Evolutionary conservation across 1,140 invertebrate species (phyloP).

Genomic region (Leptonema lineaticorne): DNA sequence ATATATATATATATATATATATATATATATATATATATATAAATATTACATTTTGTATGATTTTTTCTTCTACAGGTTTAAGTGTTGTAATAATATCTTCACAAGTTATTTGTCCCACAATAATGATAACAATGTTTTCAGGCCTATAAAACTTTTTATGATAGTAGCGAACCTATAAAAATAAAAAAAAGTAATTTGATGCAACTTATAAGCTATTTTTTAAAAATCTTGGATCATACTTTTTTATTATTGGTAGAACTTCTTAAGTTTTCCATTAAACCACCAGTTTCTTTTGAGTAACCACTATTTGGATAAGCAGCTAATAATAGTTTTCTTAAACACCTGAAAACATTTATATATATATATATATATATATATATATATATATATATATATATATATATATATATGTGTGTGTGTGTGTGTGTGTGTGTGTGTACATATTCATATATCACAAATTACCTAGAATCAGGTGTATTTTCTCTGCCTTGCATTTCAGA

Average conservation of each 20-base stretch:
- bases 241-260: constrained; percentile 79
- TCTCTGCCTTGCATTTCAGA: constrained; percentile 90
- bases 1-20: background rate
- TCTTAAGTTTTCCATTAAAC: constrained; percentile 80
- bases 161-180: constrained; percentile 69
- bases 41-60: constrained; percentile 65
- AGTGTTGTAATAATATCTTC: constrained; percentile 76
- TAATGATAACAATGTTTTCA: constrained; percentile 85
- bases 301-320: constrained; percentile 78
- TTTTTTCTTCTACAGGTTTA: constrained; percentile 74
- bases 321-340: constrained; percentile 63
- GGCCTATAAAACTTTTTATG: constrained; percentile 87
- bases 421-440: background rate
- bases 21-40: background rate
- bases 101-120: constrained; percentile 78
- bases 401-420: too few relatives aligned
- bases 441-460: background rate
- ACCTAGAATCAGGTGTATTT: constrained; percentile 73
- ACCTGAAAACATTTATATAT: too few relatives aligned
- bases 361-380: too few relatives aligned
- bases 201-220: background rate
- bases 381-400: too few relatives aligned
- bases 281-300: constrained; percentile 83
- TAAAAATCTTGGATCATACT: constrained; percentile 52
- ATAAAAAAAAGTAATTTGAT: background rate